Percentiles rank a stretch among this genome's conserved stretches.
phyloP scores from a whole-genome alignment of 1,140 invertebrate species.

The Zaprionus lachaisei region DNA sequence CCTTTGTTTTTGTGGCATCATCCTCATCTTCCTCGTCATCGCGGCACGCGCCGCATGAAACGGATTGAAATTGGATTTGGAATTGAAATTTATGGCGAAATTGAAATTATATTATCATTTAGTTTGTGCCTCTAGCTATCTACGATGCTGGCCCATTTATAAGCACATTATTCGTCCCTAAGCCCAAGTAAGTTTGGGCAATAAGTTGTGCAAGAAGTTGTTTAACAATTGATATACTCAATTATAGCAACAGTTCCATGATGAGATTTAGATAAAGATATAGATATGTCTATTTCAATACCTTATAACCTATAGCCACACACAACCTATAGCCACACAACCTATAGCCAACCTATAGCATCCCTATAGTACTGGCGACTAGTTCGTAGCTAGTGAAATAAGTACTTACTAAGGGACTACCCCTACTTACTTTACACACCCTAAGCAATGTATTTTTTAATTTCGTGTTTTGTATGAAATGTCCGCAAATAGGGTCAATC shows the following conservation, averaged over 20 bases:
- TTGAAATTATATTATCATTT: conserved; percentile 32
- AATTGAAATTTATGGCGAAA: conserved; percentile 29
- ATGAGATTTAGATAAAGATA: too few relatives aligned
- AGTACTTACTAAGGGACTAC: too few relatives aligned
- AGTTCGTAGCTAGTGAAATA: too few relatives aligned
- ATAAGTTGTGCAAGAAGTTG: neutral
- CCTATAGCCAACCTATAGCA: too few relatives aligned
- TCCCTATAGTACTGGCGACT: too few relatives aligned
- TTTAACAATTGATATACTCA: neutral
- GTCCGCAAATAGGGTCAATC: too few relatives aligned
- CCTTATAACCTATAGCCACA: too few relatives aligned
- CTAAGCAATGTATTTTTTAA: too few relatives aligned
- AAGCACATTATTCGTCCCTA: conserved; percentile 14
- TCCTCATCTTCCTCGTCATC: neutral
- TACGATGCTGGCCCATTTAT: neutral
- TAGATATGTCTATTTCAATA: too few relatives aligned
- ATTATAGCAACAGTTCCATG: neutral
- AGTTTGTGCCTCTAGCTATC: neutral
- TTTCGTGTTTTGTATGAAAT: too few relatives aligned
- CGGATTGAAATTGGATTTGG: conserved; percentile 32
- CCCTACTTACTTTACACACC: too few relatives aligned
- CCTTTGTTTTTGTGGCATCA: conserved; percentile 36
- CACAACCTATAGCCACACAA: too few relatives aligned
- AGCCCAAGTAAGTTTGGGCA: neutral
- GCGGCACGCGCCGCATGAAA: conserved; percentile 28